Evolutionary conservation across 2,797 vertebrate species (phyloP).

Genomic region (Scleropages formosus): DNA sequence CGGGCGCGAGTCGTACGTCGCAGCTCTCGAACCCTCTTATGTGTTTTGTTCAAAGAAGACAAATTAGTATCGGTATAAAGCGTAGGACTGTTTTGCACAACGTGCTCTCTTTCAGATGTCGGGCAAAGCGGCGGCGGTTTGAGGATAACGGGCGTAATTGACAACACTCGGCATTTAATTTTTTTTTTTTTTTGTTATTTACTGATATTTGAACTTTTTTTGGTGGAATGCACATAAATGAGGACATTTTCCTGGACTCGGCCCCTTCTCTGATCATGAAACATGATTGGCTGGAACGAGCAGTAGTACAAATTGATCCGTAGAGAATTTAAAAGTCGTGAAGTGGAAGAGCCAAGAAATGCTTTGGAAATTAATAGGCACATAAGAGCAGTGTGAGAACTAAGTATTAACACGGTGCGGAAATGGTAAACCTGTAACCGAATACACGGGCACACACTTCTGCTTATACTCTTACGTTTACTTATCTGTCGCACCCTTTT

Average conservation of each 20-base stretch:
- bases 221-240: background rate
- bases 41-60: background rate
- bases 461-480: slow-evolving; percentile 11
- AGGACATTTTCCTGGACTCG: slow-evolving; percentile 1
- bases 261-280: background rate
- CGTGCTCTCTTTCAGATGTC: slow-evolving; percentile 10
- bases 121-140: slow-evolving; percentile 7
- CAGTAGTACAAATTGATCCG: background rate
- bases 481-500: background rate
- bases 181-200: background rate
- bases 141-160: slow-evolving; percentile 11
- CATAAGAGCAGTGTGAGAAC: background rate
- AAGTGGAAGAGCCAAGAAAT: too few species aligned
- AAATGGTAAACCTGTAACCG: slow-evolving; percentile 4
- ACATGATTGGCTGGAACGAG: slow-evolving; percentile 5
- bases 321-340: background rate
- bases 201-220: background rate
- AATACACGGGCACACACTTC: background rate
- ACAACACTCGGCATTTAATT: background rate
- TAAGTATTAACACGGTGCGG: background rate
- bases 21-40: background rate
- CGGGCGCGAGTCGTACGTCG: background rate
- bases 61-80: slow-evolving; percentile 9
- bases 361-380: background rate
- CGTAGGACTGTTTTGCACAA: background rate